A percentile compares a stretch with the other conserved stretches of the same genome.
These are phyloP conservation scores for Pholis gunnellus DNA, from an alignment of 2,113 vertebrate species.

Conservation along the genomic window DNA sequence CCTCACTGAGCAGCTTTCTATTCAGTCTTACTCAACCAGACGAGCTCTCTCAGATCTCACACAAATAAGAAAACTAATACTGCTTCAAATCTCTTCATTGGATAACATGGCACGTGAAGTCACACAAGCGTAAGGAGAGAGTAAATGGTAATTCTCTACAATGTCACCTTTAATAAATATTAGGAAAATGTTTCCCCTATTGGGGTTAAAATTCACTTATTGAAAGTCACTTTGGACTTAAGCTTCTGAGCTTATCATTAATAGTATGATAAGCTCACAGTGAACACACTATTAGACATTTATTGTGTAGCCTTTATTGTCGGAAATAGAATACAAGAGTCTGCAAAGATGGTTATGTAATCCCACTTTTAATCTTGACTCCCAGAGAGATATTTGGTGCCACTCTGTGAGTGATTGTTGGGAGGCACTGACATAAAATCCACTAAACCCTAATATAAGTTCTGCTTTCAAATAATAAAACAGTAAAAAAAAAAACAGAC, in stretches of 20 bases:
- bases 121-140: not conserved
- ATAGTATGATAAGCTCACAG: not conserved
- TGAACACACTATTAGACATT: not conserved
- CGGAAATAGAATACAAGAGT: not conserved
- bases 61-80: not conserved
- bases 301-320: not conserved
- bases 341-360: slow-evolving; percentile 7
- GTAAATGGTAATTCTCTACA: not conserved
- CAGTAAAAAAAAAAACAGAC: not conserved
- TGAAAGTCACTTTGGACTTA: not conserved
- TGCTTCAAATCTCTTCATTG: too few species aligned
- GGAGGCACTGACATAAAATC: not conserved
- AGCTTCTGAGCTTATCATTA: not conserved
- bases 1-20: slow-evolving; percentile 1
- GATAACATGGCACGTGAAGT: not conserved
- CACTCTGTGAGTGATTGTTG: not conserved
- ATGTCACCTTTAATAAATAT: not conserved
- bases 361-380: not conserved
- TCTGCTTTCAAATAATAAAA: not conserved
- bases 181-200: not conserved
- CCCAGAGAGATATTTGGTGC: not conserved
- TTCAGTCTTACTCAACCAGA: not conserved
- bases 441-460: not conserved
- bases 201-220: not conserved
- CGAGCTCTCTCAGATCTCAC: not conserved